Conservation (phyloP, 2,888 invertebrate genomes). For the Nyleta sp. region DNA sequence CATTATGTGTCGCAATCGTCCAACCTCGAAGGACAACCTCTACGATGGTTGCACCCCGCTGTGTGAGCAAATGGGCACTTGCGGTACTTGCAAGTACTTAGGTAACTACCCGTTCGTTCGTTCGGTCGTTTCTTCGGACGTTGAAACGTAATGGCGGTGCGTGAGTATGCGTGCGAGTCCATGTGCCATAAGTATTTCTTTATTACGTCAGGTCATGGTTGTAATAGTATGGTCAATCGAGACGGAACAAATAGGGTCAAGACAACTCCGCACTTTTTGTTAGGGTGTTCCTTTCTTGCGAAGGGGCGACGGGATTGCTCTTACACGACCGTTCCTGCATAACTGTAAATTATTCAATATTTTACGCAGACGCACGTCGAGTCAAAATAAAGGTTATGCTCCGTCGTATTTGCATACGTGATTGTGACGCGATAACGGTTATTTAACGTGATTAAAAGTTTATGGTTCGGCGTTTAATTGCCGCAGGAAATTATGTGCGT, state of each 20-base stretch:
- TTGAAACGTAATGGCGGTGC: conserved; percentile 42
- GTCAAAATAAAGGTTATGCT: conserved; percentile 33
- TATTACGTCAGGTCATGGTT: conserved; percentile 70
- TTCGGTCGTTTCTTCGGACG: conserved; percentile 48
- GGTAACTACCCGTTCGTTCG: conserved; percentile 55
- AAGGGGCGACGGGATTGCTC: conserved; percentile 33
- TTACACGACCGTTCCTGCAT: conserved; percentile 11
- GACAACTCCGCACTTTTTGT: conserved; percentile 59
- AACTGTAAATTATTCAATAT: conserved; percentile 44
- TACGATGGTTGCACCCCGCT: conserved; percentile 61
- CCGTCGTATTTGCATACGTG: conserved; percentile 38
- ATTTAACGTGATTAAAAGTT: conserved; percentile 36
- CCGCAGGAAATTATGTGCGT: conserved; percentile 6
- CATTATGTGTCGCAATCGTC: conserved; percentile 64
- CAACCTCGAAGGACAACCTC: conserved; percentile 66
- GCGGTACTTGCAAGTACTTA: conserved; percentile 62
- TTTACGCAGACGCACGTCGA: conserved; percentile 16
- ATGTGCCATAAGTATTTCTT: conserved; percentile 55
- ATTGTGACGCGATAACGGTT: conserved; percentile 38
- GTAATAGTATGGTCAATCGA: conserved; percentile 66
- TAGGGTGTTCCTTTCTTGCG: conserved; percentile 37
- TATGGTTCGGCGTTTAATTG: conserved; percentile 34
- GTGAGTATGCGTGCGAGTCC: conserved; percentile 33
- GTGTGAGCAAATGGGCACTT: conserved; percentile 62
- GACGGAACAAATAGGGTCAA: conserved; percentile 72